Conservation (phyloP, 2,113 vertebrate species). For the Psophia crepitans region DNA sequence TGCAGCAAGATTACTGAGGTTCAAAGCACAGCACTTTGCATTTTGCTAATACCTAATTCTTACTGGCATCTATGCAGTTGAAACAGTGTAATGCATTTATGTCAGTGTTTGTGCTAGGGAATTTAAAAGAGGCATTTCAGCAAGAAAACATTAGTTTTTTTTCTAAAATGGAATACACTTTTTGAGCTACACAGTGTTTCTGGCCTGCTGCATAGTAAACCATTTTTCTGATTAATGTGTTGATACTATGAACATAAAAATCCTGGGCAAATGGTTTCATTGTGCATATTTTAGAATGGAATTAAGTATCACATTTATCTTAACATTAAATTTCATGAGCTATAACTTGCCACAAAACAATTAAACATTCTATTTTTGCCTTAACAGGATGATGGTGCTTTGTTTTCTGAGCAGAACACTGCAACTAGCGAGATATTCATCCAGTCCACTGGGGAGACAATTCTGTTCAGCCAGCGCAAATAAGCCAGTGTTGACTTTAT, state of each 20-base stretch:
- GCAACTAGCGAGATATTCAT: conserved; percentile 37
- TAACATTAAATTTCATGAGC: not conserved
- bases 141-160: not conserved
- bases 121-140: conserved; percentile 15
- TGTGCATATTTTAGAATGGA: not conserved
- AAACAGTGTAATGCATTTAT: conserved; percentile 2
- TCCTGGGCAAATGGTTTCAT: not conserved
- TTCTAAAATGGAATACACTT: not conserved
- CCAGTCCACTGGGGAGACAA: conserved; percentile 32
- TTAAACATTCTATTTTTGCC: conserved; percentile 27
- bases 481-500: conserved; percentile 82
- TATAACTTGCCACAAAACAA: not conserved
- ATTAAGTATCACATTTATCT: not conserved
- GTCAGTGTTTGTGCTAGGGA: conserved; percentile 12
- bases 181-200: not conserved
- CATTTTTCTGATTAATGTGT: not conserved
- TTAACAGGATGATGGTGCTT: conserved; percentile 66
- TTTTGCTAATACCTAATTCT: conserved; percentile 48
- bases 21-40: conserved; percentile 51
- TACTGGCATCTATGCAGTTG: conserved; percentile 22
- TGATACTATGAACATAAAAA: not conserved
- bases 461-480: conserved; percentile 20
- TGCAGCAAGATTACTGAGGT: conserved; percentile 26
- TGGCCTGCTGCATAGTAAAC: not conserved
- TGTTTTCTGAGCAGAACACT: conserved; percentile 57